Evolutionary conservation across 2,888 invertebrate genomes (phyloP).

Genomic region (Eucriotettix oculatus): DNA sequence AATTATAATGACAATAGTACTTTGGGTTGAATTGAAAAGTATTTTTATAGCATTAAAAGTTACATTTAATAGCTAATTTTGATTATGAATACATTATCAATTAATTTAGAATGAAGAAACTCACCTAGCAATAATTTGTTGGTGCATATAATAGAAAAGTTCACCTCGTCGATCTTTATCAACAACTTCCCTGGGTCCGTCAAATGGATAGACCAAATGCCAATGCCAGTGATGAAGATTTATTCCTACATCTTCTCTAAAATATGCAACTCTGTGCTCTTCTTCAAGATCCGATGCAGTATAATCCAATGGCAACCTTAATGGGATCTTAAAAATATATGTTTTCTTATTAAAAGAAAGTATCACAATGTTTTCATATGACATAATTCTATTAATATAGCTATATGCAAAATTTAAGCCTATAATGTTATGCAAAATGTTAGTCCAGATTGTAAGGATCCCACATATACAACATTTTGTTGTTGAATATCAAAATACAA

Average conservation of each 20-base stretch:
- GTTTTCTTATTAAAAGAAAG: neutral
- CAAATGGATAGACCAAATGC: constrained; percentile 75
- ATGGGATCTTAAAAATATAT: constrained; percentile 33
- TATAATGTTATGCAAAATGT: too few relatives aligned
- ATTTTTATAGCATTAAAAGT: too few relatives aligned
- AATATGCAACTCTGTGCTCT: constrained; percentile 68
- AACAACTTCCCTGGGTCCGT: constrained; percentile 43
- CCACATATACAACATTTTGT: too few relatives aligned
- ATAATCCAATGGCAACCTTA: constrained; percentile 54
- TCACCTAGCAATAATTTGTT: constrained; percentile 43
- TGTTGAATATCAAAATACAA: too few relatives aligned
- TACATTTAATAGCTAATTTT: too few relatives aligned
- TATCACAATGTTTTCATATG: too few relatives aligned
- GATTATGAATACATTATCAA: too few relatives aligned
- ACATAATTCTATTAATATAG: too few relatives aligned
- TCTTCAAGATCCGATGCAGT: constrained; percentile 57
- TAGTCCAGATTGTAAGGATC: too few relatives aligned
- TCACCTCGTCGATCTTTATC: constrained; percentile 62
- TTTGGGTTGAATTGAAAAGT: too few relatives aligned
- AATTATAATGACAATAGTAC: too few relatives aligned
- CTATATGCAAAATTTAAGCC: neutral
- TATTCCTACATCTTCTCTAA: constrained; percentile 69
- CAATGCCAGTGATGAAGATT: constrained; percentile 86
- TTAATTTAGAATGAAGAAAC: constrained; percentile 20
- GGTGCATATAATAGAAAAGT: constrained; percentile 66